These are phyloP conservation scores for Sylvicola fuscatus DNA, from an alignment of 2,888 invertebrate genomes.

Conservation along the genomic window DNA sequence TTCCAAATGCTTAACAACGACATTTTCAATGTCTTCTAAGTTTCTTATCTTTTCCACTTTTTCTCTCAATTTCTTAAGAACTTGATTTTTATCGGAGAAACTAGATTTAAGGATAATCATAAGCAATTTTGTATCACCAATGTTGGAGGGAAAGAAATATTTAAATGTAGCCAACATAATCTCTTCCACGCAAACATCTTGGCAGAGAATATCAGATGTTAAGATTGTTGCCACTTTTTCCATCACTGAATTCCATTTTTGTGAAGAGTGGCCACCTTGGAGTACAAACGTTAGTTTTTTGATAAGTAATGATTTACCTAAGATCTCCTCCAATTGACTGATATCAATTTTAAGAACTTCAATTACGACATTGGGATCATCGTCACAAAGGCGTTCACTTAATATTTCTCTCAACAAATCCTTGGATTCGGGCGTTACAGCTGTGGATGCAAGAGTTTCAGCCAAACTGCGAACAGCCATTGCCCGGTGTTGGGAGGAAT, in stretches of 20 bases:
- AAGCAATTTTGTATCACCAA: no score
- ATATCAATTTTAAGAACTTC: conserved; percentile 28
- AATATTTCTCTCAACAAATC: conserved; percentile 43
- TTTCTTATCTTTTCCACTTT: neutral
- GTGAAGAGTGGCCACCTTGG: no score
- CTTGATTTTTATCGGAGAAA: neutral
- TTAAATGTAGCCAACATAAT: no score
- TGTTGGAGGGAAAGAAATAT: no score
- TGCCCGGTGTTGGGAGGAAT: conserved; percentile 39
- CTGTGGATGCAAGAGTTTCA: conserved; percentile 28
- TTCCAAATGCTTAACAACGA: neutral
- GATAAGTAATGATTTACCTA: conserved; percentile 27
- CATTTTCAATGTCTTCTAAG: neutral
- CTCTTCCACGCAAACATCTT: no score
- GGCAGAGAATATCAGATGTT: no score
- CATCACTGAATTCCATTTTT: no score
- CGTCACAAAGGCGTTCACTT: conserved; percentile 43
- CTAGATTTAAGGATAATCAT: no score
- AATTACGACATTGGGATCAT: conserved; percentile 36
- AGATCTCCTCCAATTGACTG: conserved; percentile 1
- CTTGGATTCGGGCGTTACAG: conserved; percentile 26
- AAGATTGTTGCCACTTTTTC: no score
- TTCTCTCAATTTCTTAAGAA: no score
- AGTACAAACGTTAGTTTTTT: conserved; percentile 19
- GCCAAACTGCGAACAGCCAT: conserved; percentile 44